Evolutionary conservation across 2,113 vertebrate genomes (phyloP), one percentile per base, ranked within the genome.

Genomic region (Pavo muticus): DNA sequence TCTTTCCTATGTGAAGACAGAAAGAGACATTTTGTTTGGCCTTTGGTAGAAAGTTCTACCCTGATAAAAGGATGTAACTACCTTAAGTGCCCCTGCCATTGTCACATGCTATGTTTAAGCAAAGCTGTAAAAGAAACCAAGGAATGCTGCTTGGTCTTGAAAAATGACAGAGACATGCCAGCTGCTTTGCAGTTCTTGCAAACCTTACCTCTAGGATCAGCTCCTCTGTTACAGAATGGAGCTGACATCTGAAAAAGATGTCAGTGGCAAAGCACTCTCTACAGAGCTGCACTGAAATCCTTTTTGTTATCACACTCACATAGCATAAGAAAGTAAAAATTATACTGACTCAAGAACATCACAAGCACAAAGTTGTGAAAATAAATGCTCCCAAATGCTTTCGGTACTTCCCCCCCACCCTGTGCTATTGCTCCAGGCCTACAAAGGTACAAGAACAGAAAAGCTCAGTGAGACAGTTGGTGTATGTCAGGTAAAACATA

Each of bases 291-390:
- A 56, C 35, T 74, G 50, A 95, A 94, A 95, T 74, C 29, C 35
- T 71, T 87, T 91, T 69, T 90, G 87, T 60, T 50, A 65, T 65
- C 52, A 40, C 39, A 83, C 45, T 86, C 82, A 83, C 64, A 88
- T 82, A 83, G 35, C 79, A 60, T 77, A 88, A 80, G 54, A 84
- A 92, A 95, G 68, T 42, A 91, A 80, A 89, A 91, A 96, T 71
- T 64, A 86, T 59, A 77, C 35, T 42, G 47, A 80, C 90, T 92
- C 6, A 3, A 83, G 35, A 92, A 9, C 56, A 37, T 78, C 15
- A 42, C 40, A 89, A 83, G 35, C 56, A 65, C 14, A 52, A 88
- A 91, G 44, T 48, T 18, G 74, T 65, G 68, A 90, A 90, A 94
- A 91, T n/a, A 77, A 93, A 56, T 20, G 8, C 50, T 80, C 18